phyloP scores from a whole-genome alignment of 2,113 vertebrate species.

The Vulpes lagopus region DNA sequence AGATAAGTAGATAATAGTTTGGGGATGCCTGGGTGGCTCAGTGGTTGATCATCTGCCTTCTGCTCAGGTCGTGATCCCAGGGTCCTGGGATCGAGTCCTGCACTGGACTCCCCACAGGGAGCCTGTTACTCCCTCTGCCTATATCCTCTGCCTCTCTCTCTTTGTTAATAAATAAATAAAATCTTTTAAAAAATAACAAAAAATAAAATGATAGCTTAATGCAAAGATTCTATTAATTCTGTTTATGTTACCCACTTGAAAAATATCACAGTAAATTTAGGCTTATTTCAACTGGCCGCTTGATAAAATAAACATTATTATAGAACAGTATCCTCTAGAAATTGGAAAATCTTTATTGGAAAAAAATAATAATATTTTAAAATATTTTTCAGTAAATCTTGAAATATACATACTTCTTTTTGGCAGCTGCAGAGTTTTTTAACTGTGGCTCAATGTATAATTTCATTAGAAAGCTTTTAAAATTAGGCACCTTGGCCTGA shows the following conservation, averaged over 20 bases:
- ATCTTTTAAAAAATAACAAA: too few species aligned
- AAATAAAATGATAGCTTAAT: not conserved
- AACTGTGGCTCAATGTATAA: not conserved
- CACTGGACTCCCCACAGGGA: too few species aligned
- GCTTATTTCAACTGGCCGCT: not conserved
- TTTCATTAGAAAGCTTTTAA: slow-evolving; percentile 21
- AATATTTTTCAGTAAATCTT: not conserved
- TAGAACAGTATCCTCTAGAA: not conserved
- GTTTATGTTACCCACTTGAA: not conserved
- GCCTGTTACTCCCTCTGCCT: too few species aligned
- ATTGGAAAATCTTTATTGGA: not conserved
- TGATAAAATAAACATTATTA: not conserved
- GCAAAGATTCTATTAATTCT: slow-evolving; percentile 28
- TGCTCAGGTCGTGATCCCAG: too few species aligned
- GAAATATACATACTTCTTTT: not conserved
- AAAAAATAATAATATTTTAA: not conserved
- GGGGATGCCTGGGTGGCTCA: too few species aligned
- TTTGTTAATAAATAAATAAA: too few species aligned
- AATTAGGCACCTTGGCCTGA: not conserved
- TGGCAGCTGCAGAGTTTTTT: not conserved
- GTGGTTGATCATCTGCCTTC: too few species aligned
- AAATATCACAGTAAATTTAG: not conserved
- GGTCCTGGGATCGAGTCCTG: too few species aligned
- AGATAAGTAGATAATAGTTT: not conserved
- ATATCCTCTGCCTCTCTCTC: too few species aligned